Evolutionary conservation across 1,140 invertebrate genomes (phyloP), one percentile per base, ranked within the genome.

Genomic region (Carposina sasakii): DNA sequence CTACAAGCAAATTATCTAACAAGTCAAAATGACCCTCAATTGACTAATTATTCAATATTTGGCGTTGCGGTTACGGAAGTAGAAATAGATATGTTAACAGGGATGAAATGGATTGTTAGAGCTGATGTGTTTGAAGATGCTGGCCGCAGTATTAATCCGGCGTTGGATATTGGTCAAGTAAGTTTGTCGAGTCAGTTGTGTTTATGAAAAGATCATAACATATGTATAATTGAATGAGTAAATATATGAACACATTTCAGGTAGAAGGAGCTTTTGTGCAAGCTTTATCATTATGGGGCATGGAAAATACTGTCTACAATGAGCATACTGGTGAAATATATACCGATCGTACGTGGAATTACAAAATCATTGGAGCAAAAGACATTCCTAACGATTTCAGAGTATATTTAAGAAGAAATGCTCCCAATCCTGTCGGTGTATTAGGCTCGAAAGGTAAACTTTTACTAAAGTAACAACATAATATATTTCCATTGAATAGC

Each of bases 351-450:
- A 93, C 93, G 31, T 95, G 93, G 93, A 91, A 89, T 57, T 95
- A 95, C 71, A 93, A 94, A 68, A 89, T 91, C 13, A 92, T 92
- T 2, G 89, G 91, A 37, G 88, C 89, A 0, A 92, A 92, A 74
- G 93, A 95, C 67, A 94, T 95, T 60, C 94, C 94, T 4, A 81
- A 91, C 16, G 93, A 96, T 85, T 91, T 94, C 60, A 84, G 93
- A 28, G 86, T 95, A 17, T 88, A 89, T 26, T 86, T 96, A 34
- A 76, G 90, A 31, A 87, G 88, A 60, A 90, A 93, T 70, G 87
- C 88, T 17, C 77, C 89, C n/a, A 94, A 95, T 81, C 87, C 87
- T 17, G 57, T 87, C 8, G 92, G 92, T 19, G 88, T 94, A 43
- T 83, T 93, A 17, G 82, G 92, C 22, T 93, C 92, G 0, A 95